Evolutionary conservation across 2,113 vertebrate genomes (phyloP).

Genomic region (Collichthys lucidus): DNA sequence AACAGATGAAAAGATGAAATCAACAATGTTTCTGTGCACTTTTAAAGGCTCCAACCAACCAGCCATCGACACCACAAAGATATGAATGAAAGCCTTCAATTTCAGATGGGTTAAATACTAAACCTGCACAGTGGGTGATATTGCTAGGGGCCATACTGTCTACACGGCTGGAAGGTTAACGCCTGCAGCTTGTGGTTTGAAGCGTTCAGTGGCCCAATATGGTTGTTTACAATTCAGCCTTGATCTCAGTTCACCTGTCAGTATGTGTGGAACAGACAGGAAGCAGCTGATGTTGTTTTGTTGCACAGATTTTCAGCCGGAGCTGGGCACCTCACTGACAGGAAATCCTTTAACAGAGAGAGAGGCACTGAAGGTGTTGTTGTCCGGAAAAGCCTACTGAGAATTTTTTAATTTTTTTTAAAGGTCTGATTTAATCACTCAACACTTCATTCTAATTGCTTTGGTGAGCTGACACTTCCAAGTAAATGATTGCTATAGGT

Average conservation of each 20-base stretch:
- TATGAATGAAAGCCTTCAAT: conserved; percentile 1
- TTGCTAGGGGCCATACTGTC: background rate
- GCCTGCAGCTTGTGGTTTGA: background rate
- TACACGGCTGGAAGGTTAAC: background rate
- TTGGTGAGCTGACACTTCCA: conserved; percentile 60
- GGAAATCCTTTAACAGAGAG: conserved; percentile 57
- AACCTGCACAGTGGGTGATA: conserved; percentile 20
- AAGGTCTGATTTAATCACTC: conserved; percentile 43
- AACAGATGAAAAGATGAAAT: background rate
- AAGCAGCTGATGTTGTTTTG: conserved; percentile 4
- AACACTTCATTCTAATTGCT: conserved; percentile 67
- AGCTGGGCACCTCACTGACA: conserved; percentile 14
- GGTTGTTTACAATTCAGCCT: conserved; percentile 12
- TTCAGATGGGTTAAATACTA: conserved; percentile 8
- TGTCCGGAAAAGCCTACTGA: conserved; percentile 56
- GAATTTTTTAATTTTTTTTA: conserved; percentile 10
- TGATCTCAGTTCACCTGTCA: conserved; percentile 40
- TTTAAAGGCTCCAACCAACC: background rate
- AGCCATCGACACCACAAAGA: background rate
- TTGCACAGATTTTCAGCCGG: background rate
- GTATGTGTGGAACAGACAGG: conserved; percentile 38
- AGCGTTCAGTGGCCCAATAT: conserved; percentile 11
- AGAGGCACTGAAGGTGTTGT: conserved; percentile 14
- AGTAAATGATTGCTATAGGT: conserved; percentile 71
- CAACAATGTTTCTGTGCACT: background rate